These are phyloP conservation scores for Parascotia fuliginaria DNA, from an alignment of 2,888 invertebrate species.

Conservation along the genomic window DNA sequence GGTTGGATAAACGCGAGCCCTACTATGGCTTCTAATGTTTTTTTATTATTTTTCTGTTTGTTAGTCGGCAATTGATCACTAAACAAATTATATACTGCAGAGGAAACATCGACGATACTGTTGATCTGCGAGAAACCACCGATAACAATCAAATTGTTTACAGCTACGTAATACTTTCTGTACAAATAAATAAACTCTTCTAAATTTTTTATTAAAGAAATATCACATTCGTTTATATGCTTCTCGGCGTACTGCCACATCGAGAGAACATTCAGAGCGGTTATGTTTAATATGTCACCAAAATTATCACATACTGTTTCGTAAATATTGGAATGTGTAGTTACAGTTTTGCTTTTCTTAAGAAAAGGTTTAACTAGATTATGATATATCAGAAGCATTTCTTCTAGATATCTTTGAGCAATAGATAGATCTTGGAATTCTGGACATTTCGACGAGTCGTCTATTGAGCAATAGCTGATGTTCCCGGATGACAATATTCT, in stretches of 20 bases:
- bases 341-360: constrained; percentile 86
- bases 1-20: constrained; percentile 87
- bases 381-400: constrained; percentile 87
- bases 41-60: constrained; percentile 83
- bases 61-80: constrained; percentile 83
- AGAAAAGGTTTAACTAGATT: constrained; percentile 88
- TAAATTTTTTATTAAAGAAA: constrained; percentile 88
- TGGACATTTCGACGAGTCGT: constrained; percentile 68
- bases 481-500: constrained; percentile 79
- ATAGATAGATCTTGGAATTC: constrained; percentile 84
- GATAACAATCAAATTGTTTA: constrained; percentile 90
- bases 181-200: constrained; percentile 90
- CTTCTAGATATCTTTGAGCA: constrained; percentile 90
- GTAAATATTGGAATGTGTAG: constrained; percentile 86
- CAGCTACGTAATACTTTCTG: constrained; percentile 89
- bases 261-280: constrained; percentile 88
- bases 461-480: constrained; percentile 77
- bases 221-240: constrained; percentile 88
- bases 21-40: constrained; percentile 86
- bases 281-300: constrained; percentile 88
- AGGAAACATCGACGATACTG: constrained; percentile 86
- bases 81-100: constrained; percentile 84
- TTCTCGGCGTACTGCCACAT: constrained; percentile 89
- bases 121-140: constrained; percentile 89
- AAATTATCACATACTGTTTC: constrained; percentile 89